These are phyloP conservation scores for Sitta carolinensis DNA, from an alignment of 2,797 vertebrate species.

Conservation along the genomic window DNA sequence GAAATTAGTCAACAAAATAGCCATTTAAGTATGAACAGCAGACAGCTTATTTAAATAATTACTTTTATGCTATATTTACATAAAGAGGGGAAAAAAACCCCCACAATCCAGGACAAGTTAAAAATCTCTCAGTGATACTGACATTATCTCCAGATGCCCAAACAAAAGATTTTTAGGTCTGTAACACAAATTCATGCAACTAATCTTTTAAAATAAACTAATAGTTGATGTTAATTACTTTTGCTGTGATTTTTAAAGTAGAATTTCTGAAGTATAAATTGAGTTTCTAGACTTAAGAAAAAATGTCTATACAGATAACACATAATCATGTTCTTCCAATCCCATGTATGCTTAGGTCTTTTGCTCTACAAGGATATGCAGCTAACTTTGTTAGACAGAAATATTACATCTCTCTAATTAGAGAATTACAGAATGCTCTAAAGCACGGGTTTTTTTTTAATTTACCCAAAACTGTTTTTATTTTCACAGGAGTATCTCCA, in stretches of 20 bases:
- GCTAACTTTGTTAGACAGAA: neutral
- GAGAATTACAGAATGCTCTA: neutral
- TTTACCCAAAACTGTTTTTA: neutral
- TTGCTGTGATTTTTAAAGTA: neutral
- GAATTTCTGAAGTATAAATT: neutral
- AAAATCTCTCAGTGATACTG: neutral
- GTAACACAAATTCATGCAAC: neutral
- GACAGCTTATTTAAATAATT: neutral
- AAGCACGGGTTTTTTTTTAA: neutral
- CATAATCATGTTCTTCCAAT: neutral
- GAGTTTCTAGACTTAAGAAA: neutral
- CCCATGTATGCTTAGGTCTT: neutral
- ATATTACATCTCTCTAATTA: neutral
- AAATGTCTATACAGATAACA: neutral
- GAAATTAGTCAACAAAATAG: conserved; percentile 24
- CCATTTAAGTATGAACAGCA: neutral
- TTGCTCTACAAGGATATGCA: neutral
- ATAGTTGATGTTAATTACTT: neutral
- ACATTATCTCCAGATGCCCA: neutral
- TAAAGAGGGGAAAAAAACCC: neutral
- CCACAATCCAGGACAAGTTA: neutral
- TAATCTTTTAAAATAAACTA: neutral
- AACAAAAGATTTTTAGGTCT: neutral
- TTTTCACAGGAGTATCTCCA: neutral
- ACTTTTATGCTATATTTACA: neutral